These are phyloP conservation scores for Drosophila trichaetosa DNA, from an alignment of 2,888 invertebrate species.

Conservation along the genomic window DNA sequence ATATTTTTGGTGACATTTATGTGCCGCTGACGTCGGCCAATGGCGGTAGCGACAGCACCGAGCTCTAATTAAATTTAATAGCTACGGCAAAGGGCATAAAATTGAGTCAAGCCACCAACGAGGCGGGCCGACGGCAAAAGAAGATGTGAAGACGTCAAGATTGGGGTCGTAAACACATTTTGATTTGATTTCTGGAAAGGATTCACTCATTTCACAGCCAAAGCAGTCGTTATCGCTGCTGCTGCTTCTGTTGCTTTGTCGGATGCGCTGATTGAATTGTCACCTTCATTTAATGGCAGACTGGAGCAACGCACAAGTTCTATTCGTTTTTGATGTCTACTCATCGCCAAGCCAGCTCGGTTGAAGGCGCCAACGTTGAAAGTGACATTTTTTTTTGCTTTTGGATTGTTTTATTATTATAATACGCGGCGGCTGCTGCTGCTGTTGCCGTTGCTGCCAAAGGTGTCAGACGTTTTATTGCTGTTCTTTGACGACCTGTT, in stretches of 20 bases:
- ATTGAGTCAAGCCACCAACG: slow-evolving; percentile 66
- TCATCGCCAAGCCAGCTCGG: slow-evolving; percentile 19
- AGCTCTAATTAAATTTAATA: slow-evolving; percentile 82
- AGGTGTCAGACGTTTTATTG: slow-evolving; percentile 79
- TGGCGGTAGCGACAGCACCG: slow-evolving; percentile 63
- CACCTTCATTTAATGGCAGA: slow-evolving; percentile 71
- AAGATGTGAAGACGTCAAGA: slow-evolving; percentile 20
- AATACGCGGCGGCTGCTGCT: slow-evolving; percentile 12
- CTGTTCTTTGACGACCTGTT: slow-evolving; percentile 69
- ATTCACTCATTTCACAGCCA: slow-evolving; percentile 57
- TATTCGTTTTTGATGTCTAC: slow-evolving; percentile 58
- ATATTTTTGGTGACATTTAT: slow-evolving; percentile 81
- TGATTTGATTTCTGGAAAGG: slow-evolving; percentile 78
- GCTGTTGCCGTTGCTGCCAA: slow-evolving; percentile 37
- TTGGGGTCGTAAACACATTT: slow-evolving; percentile 74
- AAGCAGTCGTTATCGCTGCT: slow-evolving; percentile 35
- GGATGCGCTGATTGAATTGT: slow-evolving; percentile 80
- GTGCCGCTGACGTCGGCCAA: slow-evolving; percentile 59
- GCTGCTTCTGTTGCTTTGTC: slow-evolving; percentile 36
- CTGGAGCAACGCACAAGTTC: slow-evolving; percentile 24
- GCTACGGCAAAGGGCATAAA: slow-evolving; percentile 67
- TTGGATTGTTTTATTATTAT: slow-evolving; percentile 41
- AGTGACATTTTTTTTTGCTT: slow-evolving; percentile 40
- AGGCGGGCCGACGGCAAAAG: slow-evolving; percentile 24
- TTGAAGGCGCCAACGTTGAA: slow-evolving; percentile 58